A percentile compares a stretch with the other conserved stretches of the same genome.
These are phyloP conservation scores for Lepus europaeus DNA, from an alignment of 2,113 vertebrate species.

Conservation along the genomic window DNA sequence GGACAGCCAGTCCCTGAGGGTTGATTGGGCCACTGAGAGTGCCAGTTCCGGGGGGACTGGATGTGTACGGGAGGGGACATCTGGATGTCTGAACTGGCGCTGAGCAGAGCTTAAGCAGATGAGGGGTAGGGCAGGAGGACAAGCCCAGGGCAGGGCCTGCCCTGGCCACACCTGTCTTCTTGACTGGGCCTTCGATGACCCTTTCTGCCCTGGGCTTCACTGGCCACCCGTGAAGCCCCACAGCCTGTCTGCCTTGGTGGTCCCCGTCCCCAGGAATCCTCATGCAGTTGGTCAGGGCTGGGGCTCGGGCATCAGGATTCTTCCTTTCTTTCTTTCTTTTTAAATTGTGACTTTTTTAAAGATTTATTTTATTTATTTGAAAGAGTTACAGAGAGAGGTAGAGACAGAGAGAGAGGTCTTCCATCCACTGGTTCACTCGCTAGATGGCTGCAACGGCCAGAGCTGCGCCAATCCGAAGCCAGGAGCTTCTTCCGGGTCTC, in stretches of 20 bases:
- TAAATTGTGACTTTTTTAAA: too few species aligned
- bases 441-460: too few species aligned
- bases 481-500: too few species aligned
- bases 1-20: neutral
- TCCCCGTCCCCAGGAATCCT: neutral
- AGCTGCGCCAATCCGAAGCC: too few species aligned
- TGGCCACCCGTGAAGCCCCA: neutral
- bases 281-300: neutral
- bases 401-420: too few species aligned
- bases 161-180: neutral
- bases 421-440: too few species aligned
- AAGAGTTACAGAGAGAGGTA: too few species aligned
- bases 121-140: neutral
- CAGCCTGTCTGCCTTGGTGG: neutral
- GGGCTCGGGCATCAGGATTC: neutral
- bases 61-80: neutral
- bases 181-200: neutral
- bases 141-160: neutral
- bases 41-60: neutral
- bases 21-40: neutral
- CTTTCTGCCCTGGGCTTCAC: neutral
- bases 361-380: too few species aligned
- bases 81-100: neutral
- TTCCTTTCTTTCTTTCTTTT: neutral
- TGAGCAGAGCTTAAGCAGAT: neutral